Base-by-base conservation (phyloP, 2,888 invertebrate species). In the Neoaliturus tenellus region DNA sequence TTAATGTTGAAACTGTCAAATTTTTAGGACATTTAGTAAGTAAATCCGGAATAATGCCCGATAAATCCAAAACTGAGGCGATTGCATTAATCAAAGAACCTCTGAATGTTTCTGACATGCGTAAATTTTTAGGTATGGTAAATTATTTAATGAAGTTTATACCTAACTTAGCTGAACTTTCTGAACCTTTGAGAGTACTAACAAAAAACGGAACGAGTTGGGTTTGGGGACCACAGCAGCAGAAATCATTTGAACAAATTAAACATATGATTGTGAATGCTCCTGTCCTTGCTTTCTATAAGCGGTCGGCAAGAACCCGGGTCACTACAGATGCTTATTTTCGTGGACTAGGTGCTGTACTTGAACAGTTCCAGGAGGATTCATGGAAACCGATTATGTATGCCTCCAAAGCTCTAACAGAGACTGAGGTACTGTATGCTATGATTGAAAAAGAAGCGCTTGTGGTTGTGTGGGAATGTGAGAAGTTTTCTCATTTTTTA, bases 401-500 rank as follows among this genome's bases (percentile, higher is more conserved):
- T 71, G 69, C 82, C 31, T 85, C 85, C 6, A 73, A 81, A n/a
- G 75, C 78, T 23, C 41, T 85, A 10, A 69, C 75, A 17, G 80
- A 81, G 6, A 81, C 84, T 1, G 85, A 85, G 81, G 17, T 23
- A 3, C 33, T 51, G 12, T 85, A 85, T 33, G 84, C 85, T 20
- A 83, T 81, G 39, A 85, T 84, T 23, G 84, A 62, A 23, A 90
- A 90, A 85, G 90, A 90, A 86, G 88, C 89, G 0, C 85, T 90
- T 12, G 90, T 89, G 10, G 82, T 90, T 0, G 87, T 87, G 0
- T 89, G 88, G 87, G 89, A 89, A 3, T 87, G 88, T 6, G 89
- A 90, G 81, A 87, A 87, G 82, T 89, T 90, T 81, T 82, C 87
- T 62, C 88, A 90, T 39, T 90, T 88, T 84, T 78, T 90, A 17